Percentiles rank a stretch among this genome's conserved stretches.
Conservation (phyloP, 2,888 invertebrate genomes). For the Apodemia hepburni region DNA sequence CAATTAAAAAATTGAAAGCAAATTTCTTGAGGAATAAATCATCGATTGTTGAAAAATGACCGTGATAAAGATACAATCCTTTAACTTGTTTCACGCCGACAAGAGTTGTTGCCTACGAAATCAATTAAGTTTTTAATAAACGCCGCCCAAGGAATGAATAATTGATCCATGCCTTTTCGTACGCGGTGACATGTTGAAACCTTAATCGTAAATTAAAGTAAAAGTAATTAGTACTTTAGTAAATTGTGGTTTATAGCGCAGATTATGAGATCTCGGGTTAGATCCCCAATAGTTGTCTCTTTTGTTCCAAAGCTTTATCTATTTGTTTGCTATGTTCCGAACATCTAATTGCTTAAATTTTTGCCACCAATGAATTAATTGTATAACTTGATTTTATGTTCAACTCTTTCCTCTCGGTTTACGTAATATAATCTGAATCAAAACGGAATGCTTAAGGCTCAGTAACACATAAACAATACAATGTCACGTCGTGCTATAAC, state of each 20-base stretch:
- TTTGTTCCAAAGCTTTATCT: no score
- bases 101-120: slow-evolving; percentile 52
- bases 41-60: slow-evolving; percentile 11
- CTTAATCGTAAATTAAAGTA: background rate
- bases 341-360: no score
- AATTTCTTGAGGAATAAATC: background rate
- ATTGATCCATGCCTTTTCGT: slow-evolving; percentile 39
- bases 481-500: no score
- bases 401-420: no score
- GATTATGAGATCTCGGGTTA: no score
- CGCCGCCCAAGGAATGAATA: slow-evolving; percentile 44
- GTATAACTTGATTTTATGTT: no score
- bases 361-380: no score
- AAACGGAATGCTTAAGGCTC: no score
- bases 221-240: background rate
- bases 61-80: slow-evolving; percentile 11
- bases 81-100: slow-evolving; percentile 31
- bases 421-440: no score
- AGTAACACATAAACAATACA: no score
- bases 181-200: slow-evolving; percentile 33
- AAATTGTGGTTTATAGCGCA: background rate
- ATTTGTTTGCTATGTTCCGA: no score
- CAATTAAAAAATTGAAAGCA: slow-evolving; percentile 9
- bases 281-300: no score
- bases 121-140: slow-evolving; percentile 59